Percentiles rank a stretch among this genome's conserved stretches.
These are phyloP conservation scores for Malacoctenus gilli DNA, from an alignment of 2,797 vertebrate genomes.

Conservation along the genomic window DNA sequence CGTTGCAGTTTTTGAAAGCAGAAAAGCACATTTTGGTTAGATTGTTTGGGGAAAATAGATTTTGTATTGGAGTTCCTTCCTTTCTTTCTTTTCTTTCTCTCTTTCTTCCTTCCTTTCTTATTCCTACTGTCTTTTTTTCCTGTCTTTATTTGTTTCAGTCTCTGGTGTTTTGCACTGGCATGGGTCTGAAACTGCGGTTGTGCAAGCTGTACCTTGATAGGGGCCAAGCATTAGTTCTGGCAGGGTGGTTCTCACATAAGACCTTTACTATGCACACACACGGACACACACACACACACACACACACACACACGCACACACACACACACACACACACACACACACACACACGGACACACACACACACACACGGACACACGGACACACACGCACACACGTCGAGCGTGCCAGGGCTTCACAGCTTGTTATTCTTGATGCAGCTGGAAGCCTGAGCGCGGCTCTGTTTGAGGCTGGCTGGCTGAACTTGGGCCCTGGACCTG, in stretches of 20 bases:
- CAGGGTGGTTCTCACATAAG: slow-evolving; percentile 76
- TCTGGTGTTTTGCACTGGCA: slow-evolving; percentile 59
- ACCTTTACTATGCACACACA: slow-evolving; percentile 56
- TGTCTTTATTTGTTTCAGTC: slow-evolving; percentile 18
- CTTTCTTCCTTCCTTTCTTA: neutral
- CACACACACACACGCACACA: slow-evolving; percentile 24
- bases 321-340: slow-evolving; percentile 20
- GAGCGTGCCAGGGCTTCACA: slow-evolving; percentile 70
- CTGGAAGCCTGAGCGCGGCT: slow-evolving; percentile 71
- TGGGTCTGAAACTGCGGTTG: slow-evolving; percentile 70
- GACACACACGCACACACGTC: slow-evolving; percentile 24
- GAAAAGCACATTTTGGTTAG: no score
- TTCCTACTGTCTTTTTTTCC: slow-evolving; percentile 24
- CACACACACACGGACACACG: slow-evolving; percentile 5
- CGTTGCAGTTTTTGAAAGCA: no score
- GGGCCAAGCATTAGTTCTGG: slow-evolving; percentile 81
- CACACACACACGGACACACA: slow-evolving; percentile 3
- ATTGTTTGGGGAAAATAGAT: no score
- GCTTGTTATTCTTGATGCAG: slow-evolving; percentile 79
- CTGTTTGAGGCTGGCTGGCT: slow-evolving; percentile 64
- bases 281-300: slow-evolving; percentile 18
- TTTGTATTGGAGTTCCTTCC: no score
- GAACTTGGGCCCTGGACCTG: slow-evolving; percentile 61
- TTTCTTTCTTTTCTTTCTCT: slow-evolving; percentile 1
- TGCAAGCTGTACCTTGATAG: slow-evolving; percentile 78